phyloP scores from a whole-genome alignment of 2,113 vertebrate genomes.

The Anser brachyrhynchus region DNA sequence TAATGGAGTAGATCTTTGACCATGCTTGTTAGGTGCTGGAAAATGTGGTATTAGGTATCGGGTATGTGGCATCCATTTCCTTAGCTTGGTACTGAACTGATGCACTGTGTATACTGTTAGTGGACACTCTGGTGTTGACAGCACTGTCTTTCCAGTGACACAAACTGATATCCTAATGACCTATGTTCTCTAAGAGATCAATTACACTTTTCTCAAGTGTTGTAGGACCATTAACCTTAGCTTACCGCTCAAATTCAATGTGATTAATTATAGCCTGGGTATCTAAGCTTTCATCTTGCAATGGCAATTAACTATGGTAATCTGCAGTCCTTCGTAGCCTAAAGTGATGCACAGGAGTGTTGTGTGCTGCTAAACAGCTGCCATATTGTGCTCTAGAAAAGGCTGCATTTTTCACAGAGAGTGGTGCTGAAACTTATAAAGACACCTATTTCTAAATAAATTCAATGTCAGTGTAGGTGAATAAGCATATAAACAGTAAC shows the following conservation, averaged over 20 bases:
- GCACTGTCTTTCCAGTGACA: neutral
- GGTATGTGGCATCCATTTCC: neutral
- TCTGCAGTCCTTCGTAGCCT: neutral
- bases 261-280: slow-evolving; percentile 22
- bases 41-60: neutral
- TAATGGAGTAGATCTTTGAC: neutral
- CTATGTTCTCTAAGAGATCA: slow-evolving; percentile 30
- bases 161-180: slow-evolving; percentile 43
- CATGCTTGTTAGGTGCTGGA: neutral
- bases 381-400: neutral
- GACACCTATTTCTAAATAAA: neutral
- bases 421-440: neutral
- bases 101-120: neutral
- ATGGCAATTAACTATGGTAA: slow-evolving; percentile 3
- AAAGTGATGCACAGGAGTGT: neutral
- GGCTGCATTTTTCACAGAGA: neutral
- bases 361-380: neutral
- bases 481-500: neutral
- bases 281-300: slow-evolving; percentile 13
- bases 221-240: slow-evolving; percentile 61
- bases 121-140: slow-evolving; percentile 30
- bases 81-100: neutral
- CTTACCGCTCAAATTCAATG: slow-evolving; percentile 38
- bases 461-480: neutral
- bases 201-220: slow-evolving; percentile 50